Evolutionary conservation across 2,797 vertebrate species (phyloP).

Genomic region (Pantherophis alleghaniensis): DNA sequence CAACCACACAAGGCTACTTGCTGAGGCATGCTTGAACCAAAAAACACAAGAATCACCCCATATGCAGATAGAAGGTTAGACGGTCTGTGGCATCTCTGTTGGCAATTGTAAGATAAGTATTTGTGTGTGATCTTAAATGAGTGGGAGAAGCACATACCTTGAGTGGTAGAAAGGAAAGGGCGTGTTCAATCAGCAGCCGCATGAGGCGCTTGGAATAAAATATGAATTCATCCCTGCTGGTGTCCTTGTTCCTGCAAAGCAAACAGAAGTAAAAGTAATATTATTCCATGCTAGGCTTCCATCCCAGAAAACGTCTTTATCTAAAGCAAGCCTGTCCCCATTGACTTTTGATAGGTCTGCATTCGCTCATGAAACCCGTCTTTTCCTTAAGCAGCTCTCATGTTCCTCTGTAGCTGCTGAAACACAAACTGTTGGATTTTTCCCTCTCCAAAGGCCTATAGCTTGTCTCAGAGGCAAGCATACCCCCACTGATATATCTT

Average conservation of each 20-base stretch:
- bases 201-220: constrained; percentile 94
- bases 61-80: neutral
- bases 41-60: neutral
- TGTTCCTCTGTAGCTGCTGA: neutral
- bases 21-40: neutral
- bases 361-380: neutral
- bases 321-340: fast-evolving
- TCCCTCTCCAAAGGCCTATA: neutral
- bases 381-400: neutral
- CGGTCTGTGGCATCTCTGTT: neutral
- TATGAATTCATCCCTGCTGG: constrained; percentile 89
- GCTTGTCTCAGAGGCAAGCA: neutral
- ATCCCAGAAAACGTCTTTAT: neutral
- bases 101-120: neutral
- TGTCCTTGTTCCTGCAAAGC: constrained; percentile 84
- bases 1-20: too few relatives aligned
- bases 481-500: neutral
- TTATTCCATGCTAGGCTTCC: neutral
- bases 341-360: fast-evolving
- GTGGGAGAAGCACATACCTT: constrained; percentile 69
- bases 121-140: neutral
- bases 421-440: neutral
- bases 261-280: neutral
- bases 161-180: constrained; percentile 88
- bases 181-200: constrained; percentile 88